phyloP scores from a whole-genome alignment of 2,797 vertebrate species.

The Morus bassanus region DNA sequence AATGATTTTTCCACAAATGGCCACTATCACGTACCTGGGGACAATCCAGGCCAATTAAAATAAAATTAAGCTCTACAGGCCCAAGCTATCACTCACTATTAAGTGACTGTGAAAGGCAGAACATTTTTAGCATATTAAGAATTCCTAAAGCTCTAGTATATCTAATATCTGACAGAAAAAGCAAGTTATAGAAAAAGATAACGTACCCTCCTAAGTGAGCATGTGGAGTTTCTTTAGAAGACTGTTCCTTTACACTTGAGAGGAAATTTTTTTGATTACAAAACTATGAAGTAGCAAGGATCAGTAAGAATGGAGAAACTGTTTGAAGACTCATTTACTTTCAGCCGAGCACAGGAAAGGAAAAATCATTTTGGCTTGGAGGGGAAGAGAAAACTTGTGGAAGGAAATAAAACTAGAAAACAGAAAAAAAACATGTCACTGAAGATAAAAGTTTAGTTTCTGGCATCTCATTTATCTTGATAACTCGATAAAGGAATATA shows the following conservation, averaged over 20 bases:
- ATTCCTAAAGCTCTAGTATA: neutral
- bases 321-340: constrained; percentile 13
- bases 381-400: neutral
- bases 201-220: neutral
- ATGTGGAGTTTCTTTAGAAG: neutral
- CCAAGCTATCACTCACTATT: neutral
- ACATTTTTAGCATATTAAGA: neutral
- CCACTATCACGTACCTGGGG: neutral
- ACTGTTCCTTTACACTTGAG: neutral
- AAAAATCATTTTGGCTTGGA: neutral
- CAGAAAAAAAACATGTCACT: neutral
- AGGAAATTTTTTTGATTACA: constrained; percentile 10
- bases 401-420: constrained; percentile 10
- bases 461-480: constrained; percentile 32
- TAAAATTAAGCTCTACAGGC: neutral
- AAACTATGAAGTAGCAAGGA: neutral
- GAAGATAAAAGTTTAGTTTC: neutral
- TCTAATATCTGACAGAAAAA: neutral
- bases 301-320: neutral
- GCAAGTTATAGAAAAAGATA: neutral
- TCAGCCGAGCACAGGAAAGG: neutral
- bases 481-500: neutral
- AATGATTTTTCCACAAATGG: neutral
- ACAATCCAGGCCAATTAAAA: neutral
- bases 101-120: neutral